phyloP scores from a whole-genome alignment of 2,888 invertebrate species.

The Yponomeuta evonymella region DNA sequence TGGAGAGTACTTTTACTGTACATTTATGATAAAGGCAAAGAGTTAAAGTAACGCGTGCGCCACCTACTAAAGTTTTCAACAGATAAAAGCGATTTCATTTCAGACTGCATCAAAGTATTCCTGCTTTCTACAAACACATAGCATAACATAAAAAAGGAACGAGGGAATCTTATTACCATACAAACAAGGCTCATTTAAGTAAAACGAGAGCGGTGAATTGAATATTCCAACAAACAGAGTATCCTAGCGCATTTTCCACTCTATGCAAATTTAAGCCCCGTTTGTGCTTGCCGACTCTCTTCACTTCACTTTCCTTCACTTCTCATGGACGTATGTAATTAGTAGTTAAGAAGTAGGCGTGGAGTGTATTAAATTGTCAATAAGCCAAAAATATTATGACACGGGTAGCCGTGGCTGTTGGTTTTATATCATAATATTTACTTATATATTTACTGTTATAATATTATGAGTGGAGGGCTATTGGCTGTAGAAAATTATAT shows the following conservation, averaged over 20 bases:
- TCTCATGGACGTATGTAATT: not conserved
- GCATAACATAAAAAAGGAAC: not conserved
- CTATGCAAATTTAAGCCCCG: not conserved
- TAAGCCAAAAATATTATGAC: no score
- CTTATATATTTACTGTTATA: no score
- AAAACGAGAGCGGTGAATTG: not conserved
- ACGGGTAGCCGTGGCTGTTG: no score
- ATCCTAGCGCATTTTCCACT: not conserved
- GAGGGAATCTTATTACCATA: not conserved
- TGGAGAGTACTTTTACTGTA: no score
- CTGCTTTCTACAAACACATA: not conserved
- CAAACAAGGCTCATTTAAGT: conserved; percentile 3
- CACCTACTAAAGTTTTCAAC: not conserved
- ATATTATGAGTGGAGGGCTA: no score
- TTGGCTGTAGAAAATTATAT: no score
- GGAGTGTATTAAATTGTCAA: no score
- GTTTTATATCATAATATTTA: no score
- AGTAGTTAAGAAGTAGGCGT: no score
- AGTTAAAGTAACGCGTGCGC: no score
- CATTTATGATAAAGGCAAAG: no score
- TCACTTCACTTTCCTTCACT: not conserved
- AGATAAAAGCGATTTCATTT: not conserved
- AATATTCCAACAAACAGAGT: conserved; percentile 1
- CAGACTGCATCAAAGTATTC: not conserved
- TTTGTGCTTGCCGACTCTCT: not conserved